A percentile compares a stretch with the other conserved stretches of the same genome.
These are phyloP conservation scores for Bombycilla garrulus DNA, from an alignment of 2,113 vertebrate species.

Conservation along the genomic window DNA sequence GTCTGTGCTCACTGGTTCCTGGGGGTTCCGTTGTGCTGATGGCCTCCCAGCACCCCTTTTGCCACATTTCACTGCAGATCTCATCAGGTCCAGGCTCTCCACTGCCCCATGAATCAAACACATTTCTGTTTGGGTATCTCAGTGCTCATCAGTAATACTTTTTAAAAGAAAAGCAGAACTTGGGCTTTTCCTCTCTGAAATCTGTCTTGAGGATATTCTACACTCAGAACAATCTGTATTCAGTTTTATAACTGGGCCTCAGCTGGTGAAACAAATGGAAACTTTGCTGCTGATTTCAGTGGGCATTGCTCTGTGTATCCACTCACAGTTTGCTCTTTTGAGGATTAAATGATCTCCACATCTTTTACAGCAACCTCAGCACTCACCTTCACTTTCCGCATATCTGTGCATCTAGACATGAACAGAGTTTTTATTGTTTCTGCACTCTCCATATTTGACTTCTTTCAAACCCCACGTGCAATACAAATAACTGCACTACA, in stretches of 20 bases:
- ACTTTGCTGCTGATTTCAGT: background rate
- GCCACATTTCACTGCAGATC: background rate
- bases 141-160: background rate
- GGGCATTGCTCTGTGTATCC: background rate
- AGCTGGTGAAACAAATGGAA: background rate
- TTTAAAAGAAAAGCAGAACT: background rate
- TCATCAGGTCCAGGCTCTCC: fast-evolving
- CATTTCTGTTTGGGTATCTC: background rate
- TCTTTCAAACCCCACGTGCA: background rate
- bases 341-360: background rate
- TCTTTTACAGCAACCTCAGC: background rate
- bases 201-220: background rate
- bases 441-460: background rate
- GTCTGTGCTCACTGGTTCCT: background rate
- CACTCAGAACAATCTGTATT: background rate
- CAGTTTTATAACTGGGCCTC: background rate
- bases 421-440: background rate
- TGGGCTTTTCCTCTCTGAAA: background rate
- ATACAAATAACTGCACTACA: background rate
- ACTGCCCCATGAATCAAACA: background rate
- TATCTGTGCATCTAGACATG: background rate
- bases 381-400: background rate
- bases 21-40: background rate
- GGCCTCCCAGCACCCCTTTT: background rate
- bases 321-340: background rate